A percentile compares a stretch with the other conserved stretches of the same genome.
phyloP scores from a whole-genome alignment of 2,888 invertebrate genomes.

The Pseudococcus jackbeardsleyi region DNA sequence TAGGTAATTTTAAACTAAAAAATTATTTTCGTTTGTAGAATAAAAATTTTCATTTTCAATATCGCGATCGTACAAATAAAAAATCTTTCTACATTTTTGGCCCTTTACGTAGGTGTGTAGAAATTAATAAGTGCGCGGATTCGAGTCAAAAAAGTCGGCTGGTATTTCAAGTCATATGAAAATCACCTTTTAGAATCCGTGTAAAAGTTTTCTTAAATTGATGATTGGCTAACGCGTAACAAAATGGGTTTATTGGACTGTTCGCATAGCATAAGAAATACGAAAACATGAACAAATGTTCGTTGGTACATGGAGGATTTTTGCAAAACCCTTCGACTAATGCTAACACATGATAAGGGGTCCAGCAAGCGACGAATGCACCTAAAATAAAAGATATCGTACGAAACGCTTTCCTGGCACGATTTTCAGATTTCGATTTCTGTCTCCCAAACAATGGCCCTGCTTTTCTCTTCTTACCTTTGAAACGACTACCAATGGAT shows the following conservation, averaged over 20 bases:
- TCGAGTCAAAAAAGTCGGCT: not conserved
- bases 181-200: constrained; percentile 93
- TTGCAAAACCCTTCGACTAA: constrained; percentile 96
- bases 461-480: constrained; percentile 77
- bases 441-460: constrained; percentile 77
- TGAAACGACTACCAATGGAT: constrained; percentile 86
- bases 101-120: not conserved
- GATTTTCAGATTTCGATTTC: constrained; percentile 97
- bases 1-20: constrained; percentile 8
- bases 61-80: not conserved
- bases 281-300: constrained; percentile 93
- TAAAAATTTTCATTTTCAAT: not conserved
- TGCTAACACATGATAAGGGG: constrained; percentile 97
- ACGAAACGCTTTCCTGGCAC: constrained; percentile 97
- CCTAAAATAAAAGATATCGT: constrained; percentile 99
- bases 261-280: constrained; percentile 99
- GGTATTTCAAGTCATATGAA: constrained; percentile 85
- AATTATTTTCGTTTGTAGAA: not conserved
- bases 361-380: constrained; percentile 99
- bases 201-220: constrained; percentile 99
- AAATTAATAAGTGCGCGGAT: not conserved
- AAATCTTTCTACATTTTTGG: not conserved
- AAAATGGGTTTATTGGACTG: constrained; percentile 98
- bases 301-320: constrained; percentile 89
- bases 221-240: constrained; percentile 98